These are phyloP conservation scores for Eupithecia abbreviata DNA, from an alignment of 2,888 invertebrate species.

Conservation along the genomic window DNA sequence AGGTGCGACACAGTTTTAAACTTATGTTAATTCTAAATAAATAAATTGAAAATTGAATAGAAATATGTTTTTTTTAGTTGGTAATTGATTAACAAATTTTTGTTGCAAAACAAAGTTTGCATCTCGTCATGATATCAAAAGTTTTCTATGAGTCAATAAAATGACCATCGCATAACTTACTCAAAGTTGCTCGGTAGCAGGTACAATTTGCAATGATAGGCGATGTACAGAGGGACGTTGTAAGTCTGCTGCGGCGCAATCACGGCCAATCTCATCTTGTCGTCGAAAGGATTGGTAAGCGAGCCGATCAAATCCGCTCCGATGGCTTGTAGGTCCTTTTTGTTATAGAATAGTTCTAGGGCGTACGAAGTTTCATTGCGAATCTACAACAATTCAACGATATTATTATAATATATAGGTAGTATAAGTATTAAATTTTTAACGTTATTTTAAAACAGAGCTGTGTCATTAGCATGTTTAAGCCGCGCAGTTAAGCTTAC, in stretches of 20 bases:
- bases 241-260: slow-evolving; percentile 89
- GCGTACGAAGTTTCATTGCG: slow-evolving; percentile 91
- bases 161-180: slow-evolving; percentile 75
- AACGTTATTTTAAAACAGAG: neutral
- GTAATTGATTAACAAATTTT: neutral
- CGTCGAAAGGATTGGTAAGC: slow-evolving; percentile 89
- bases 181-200: slow-evolving; percentile 89
- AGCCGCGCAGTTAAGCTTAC: too few species aligned
- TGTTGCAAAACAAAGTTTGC: neutral
- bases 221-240: slow-evolving; percentile 90
- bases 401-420: neutral
- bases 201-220: slow-evolving; percentile 91
- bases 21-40: too few species aligned
- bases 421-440: too few species aligned
- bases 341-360: slow-evolving; percentile 89
- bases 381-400: slow-evolving; percentile 73
- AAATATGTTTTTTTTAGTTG: neutral
- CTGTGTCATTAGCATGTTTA: neutral
- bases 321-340: slow-evolving; percentile 86
- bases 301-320: slow-evolving; percentile 86
- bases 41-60: too few species aligned
- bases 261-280: slow-evolving; percentile 88
- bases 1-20: too few species aligned
- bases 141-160: neutral
- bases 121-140: slow-evolving; percentile 1